A percentile compares a stretch with the other conserved stretches of the same genome.
These are phyloP conservation scores for Trogon surrucura DNA, from an alignment of 2,113 vertebrate species.

Conservation along the genomic window DNA sequence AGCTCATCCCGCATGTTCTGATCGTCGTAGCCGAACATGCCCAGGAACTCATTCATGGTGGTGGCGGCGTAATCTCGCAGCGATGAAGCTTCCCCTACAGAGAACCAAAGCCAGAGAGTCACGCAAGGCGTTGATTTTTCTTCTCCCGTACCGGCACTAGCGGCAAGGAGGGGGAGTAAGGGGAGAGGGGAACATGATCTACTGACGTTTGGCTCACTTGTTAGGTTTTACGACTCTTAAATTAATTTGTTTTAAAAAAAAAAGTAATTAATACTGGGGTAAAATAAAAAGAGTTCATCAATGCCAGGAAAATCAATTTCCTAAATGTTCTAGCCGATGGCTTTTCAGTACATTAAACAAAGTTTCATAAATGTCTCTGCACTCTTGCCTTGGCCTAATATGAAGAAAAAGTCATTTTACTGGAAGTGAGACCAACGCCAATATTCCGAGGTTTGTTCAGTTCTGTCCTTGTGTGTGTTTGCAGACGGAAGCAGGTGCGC, in stretches of 20 bases:
- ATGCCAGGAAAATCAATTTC: constrained; percentile 91
- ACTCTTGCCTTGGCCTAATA: constrained; percentile 83
- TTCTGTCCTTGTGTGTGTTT: constrained; percentile 6
- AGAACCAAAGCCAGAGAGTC: background rate
- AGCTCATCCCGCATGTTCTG: constrained; percentile 95
- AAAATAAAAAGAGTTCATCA: constrained; percentile 91
- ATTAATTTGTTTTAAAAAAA: constrained; percentile 86
- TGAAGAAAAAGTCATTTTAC: constrained; percentile 82
- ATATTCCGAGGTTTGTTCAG: constrained; percentile 29
- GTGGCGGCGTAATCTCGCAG: constrained; percentile 95
- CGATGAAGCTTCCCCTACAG: constrained; percentile 88
- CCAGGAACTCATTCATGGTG: constrained; percentile 97
- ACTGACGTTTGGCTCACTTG: constrained; percentile 84
- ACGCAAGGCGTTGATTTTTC: background rate
- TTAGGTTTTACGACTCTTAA: constrained; percentile 88
- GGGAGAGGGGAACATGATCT: constrained; percentile 77
- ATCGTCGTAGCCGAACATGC: constrained; percentile 97
- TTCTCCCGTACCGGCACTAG: background rate
- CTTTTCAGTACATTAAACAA: constrained; percentile 93
- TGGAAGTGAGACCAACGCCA: constrained; percentile 76
- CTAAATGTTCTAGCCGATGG: constrained; percentile 90
- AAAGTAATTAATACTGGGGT: constrained; percentile 89
- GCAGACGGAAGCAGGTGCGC: background rate
- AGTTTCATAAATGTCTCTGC: constrained; percentile 88
- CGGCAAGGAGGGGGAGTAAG: background rate